phyloP scores from a whole-genome alignment of 2,113 vertebrate genomes.

The Fukomys damarensis region DNA sequence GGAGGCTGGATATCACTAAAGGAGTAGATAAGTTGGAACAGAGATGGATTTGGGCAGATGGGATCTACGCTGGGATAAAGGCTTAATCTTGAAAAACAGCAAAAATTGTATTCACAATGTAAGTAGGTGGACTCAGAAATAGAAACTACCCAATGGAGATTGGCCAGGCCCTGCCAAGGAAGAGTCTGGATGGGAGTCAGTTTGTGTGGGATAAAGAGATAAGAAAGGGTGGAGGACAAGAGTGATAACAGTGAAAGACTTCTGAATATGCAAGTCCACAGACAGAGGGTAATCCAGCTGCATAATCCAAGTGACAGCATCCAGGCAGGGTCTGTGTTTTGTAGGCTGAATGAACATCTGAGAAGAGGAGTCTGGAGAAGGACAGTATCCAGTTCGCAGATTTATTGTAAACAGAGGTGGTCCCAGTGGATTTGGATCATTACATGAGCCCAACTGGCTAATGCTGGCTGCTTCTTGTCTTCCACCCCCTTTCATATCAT shows the following conservation, averaged over 20 bases:
- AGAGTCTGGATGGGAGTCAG: constrained; percentile 50
- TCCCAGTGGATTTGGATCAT: constrained; percentile 44
- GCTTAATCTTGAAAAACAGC: constrained; percentile 55
- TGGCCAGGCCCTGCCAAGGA: constrained; percentile 8
- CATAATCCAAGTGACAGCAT: constrained; percentile 65
- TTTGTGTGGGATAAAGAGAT: constrained; percentile 55
- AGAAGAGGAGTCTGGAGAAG: not conserved
- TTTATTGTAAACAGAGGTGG: constrained; percentile 65
- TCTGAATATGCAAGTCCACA: not conserved
- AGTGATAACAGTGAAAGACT: constrained; percentile 11
- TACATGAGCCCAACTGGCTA: not conserved
- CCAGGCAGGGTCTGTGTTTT: constrained; percentile 64
- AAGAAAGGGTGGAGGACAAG: not conserved
- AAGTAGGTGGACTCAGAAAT: constrained; percentile 21
- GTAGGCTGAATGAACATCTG: not conserved
- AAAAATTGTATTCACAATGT: constrained; percentile 8
- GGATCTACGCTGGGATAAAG: constrained; percentile 56
- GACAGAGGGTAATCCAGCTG: constrained; percentile 21
- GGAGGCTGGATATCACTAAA: not conserved
- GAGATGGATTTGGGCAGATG: constrained; percentile 26
- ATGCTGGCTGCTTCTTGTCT: constrained; percentile 24
- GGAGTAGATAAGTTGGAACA: constrained; percentile 11
- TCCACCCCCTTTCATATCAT: not conserved
- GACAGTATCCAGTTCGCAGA: constrained; percentile 8
- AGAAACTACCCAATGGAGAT: constrained; percentile 4